Base-by-base conservation (phyloP, 2,113 vertebrate species). In the Entosphenus tridentatus region DNA sequence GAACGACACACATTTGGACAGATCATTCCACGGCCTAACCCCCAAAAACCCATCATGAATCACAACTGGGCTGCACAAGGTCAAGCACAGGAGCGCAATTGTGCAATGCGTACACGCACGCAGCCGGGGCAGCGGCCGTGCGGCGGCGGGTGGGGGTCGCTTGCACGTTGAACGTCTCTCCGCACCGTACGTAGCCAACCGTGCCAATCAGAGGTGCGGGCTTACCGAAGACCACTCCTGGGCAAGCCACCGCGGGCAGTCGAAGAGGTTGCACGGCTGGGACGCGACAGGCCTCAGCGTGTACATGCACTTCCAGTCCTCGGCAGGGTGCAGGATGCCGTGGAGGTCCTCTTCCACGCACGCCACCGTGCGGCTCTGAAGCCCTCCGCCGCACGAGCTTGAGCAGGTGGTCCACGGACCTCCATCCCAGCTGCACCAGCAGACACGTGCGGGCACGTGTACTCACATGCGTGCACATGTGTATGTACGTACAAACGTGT, bases 151-250 rank as follows among this genome's bases (percentile, higher is more conserved):
- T 1, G 6, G 39, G 6, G 39, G 39, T 5, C 6, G 5, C 39
- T 39, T 39, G 39, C 39, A 39, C 39, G 39, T 3, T 39, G 39
- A 39, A 39, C 39, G 4, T 39, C 39, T 39, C 6, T 39, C 39
- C 39, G 39, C 39, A 39, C 39, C 39, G 39, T 3, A 3, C 39
- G 39, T 39, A 39, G 39, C 39, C 39, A 39, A 39, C 39, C 39
- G 3, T 39, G 39, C 39, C 6, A 39, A 39, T 39, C 6, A 39
- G 39, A 39, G 39, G 39, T 39, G 39, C 57, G n/a, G n/a, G 57
- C 77, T 83, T 73, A 95, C 90, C 82, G 89, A 88, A 69, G 90
- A 95, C 90, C 89, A 95, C 67, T 92, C 88, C 87, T 92, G 86
- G 55, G 87, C 86, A 16, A 87, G 76, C 90, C 90, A 95, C 70